phyloP scores from a whole-genome alignment of 2,888 invertebrate species.

The Drymonia ruficornis region DNA sequence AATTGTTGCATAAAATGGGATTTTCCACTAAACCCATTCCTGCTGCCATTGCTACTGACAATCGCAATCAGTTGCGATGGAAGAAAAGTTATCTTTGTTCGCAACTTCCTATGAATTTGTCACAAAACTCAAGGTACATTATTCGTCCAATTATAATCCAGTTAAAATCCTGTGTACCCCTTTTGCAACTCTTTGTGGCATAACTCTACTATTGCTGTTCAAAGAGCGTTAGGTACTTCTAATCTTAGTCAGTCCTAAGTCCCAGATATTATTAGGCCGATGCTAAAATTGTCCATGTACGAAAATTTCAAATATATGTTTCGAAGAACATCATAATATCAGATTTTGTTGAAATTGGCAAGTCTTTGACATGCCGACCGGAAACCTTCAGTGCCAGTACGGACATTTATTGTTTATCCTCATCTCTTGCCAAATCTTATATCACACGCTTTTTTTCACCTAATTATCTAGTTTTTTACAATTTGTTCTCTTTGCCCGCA shows the following conservation, averaged over 20 bases:
- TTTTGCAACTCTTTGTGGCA: too few species aligned
- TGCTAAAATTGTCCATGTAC: neutral
- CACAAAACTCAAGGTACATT: too few species aligned
- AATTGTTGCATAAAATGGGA: neutral
- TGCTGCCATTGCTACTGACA: too few species aligned
- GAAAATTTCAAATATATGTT: neutral
- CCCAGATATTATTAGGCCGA: too few species aligned
- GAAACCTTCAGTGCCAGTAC: slow-evolving; percentile 41
- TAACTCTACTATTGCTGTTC: too few species aligned
- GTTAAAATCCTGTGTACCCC: too few species aligned
- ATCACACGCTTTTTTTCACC: slow-evolving; percentile 19
- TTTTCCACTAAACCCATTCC: slow-evolving; percentile 1
- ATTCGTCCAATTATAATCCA: too few species aligned
- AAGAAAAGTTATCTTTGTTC: too few species aligned
- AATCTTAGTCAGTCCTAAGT: too few species aligned
- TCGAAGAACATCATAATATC: slow-evolving; percentile 14
- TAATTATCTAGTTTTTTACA: slow-evolving; percentile 16
- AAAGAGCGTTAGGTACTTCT: too few species aligned
- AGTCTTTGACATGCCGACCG: slow-evolving; percentile 32
- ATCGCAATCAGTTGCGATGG: too few species aligned
- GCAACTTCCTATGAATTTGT: too few species aligned
- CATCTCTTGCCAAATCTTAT: slow-evolving; percentile 46
- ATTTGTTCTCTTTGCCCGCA: slow-evolving; percentile 5
- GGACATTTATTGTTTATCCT: slow-evolving; percentile 38
- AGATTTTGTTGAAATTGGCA: slow-evolving; percentile 42